Evolutionary conservation across 2,888 invertebrate genomes (phyloP).

Genomic region (Parapristionchus giblindavisi): DNA sequence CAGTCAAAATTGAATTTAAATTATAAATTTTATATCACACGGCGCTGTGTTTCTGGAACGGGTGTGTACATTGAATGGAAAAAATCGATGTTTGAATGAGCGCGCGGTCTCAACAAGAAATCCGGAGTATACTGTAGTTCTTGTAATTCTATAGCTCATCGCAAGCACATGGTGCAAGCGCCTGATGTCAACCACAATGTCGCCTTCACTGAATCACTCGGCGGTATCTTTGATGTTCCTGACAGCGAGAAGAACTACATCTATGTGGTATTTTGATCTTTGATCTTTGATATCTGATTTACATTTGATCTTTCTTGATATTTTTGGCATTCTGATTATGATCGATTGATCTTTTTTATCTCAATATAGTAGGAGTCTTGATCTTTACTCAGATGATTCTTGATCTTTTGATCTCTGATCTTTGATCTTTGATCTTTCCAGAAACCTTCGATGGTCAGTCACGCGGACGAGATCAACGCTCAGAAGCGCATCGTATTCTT

Average conservation of each 20-base stretch:
- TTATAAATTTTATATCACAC: no score
- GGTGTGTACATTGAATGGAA: neutral
- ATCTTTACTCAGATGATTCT: neutral
- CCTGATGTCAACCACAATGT: neutral
- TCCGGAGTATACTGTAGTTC: neutral
- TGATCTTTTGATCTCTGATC: neutral
- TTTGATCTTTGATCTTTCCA: neutral
- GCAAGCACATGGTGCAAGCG: neutral
- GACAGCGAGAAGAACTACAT: neutral
- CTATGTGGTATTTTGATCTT: neutral
- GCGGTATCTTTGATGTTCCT: neutral
- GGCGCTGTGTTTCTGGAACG: no score
- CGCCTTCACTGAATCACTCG: neutral
- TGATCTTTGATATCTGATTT: no score
- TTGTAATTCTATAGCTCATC: neutral
- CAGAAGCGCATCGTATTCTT: conserved; percentile 15
- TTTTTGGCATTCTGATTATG: no score
- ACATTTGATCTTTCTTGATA: no score
- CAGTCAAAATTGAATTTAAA: no score
- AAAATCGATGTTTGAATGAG: neutral
- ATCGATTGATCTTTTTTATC: no score
- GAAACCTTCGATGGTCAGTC: conserved; percentile 22
- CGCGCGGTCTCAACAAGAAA: neutral
- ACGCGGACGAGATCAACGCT: conserved; percentile 3
- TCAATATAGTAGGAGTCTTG: no score